These are phyloP conservation scores for Cryptocheilus praepositus DNA, from an alignment of 2,888 invertebrate species.

Conservation along the genomic window DNA sequence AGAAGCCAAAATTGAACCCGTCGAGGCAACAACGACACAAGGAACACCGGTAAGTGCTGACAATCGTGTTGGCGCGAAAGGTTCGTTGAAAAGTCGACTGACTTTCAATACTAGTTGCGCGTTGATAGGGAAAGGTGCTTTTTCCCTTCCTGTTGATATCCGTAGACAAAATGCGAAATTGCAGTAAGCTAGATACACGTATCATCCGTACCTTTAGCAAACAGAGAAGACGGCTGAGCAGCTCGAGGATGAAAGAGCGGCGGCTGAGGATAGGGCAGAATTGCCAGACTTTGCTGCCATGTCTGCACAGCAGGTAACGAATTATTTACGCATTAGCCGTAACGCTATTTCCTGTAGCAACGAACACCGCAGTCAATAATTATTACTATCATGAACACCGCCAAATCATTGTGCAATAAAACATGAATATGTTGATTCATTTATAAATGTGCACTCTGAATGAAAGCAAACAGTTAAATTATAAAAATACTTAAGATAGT, in stretches of 20 bases:
- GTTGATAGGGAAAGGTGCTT: neutral
- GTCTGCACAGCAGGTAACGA: slow-evolving; percentile 71
- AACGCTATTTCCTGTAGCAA: too few species aligned
- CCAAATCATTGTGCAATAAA: too few species aligned
- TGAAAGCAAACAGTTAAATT: too few species aligned
- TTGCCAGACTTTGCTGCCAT: slow-evolving; percentile 75
- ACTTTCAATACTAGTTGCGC: neutral
- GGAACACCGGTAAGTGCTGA: slow-evolving; percentile 44
- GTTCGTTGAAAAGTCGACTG: too few species aligned
- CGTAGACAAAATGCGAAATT: slow-evolving; percentile 2
- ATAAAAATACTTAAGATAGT: too few species aligned
- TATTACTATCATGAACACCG: too few species aligned
- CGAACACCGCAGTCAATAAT: too few species aligned
- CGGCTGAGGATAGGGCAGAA: slow-evolving; percentile 73
- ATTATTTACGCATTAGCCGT: too few species aligned
- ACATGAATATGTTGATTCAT: too few species aligned
- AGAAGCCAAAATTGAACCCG: slow-evolving; percentile 23
- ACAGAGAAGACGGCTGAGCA: slow-evolving; percentile 71
- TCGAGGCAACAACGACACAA: slow-evolving; percentile 27
- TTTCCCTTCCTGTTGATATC: neutral
- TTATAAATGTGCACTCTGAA: too few species aligned
- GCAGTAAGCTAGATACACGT: slow-evolving; percentile 39
- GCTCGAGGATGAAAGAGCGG: slow-evolving; percentile 75
- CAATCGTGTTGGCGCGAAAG: too few species aligned
- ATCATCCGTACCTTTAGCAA: slow-evolving; percentile 52